Percentiles rank a stretch among this genome's conserved stretches.
These are phyloP conservation scores for Anastrepha ludens DNA, from an alignment of 1,140 invertebrate genomes.

Conservation along the genomic window DNA sequence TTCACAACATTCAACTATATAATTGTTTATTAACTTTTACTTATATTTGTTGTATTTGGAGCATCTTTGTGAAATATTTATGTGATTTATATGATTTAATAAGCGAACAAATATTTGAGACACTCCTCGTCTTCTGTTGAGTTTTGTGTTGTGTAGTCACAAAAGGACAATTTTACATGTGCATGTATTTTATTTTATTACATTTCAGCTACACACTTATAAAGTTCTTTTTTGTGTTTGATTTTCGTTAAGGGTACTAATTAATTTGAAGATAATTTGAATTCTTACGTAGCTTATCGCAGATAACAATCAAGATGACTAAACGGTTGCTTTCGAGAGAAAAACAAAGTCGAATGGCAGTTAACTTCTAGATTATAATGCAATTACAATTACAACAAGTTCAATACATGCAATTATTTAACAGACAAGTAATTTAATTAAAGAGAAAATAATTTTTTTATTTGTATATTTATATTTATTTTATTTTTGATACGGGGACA, in stretches of 20 bases:
- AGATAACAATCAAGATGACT: not conserved
- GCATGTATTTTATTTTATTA: not conserved
- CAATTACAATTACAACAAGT: slow-evolving; percentile 36
- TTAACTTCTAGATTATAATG: slow-evolving; percentile 39
- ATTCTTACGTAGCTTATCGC: not conserved
- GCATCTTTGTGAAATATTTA: not conserved
- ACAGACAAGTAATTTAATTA: not conserved
- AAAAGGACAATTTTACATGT: not conserved
- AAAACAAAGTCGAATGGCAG: slow-evolving; percentile 50
- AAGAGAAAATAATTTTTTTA: not conserved
- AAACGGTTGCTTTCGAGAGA: slow-evolving; percentile 23
- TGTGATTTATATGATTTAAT: not conserved
- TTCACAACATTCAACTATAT: slow-evolving; percentile 51
- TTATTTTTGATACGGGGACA: not conserved
- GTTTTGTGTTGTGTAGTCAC: slow-evolving; percentile 44
- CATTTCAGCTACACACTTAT: slow-evolving; percentile 8
- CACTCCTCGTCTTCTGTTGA: not conserved
- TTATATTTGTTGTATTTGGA: slow-evolving; percentile 4
- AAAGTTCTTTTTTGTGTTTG: slow-evolving; percentile 2
- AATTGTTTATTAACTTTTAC: slow-evolving; percentile 40
- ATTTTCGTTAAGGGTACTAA: not conserved
- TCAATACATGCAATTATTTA: slow-evolving; percentile 18
- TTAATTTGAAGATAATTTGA: slow-evolving; percentile 13
- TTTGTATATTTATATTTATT: not conserved
- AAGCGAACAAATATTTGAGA: slow-evolving; percentile 7